Base-by-base conservation (phyloP, 2,113 vertebrate genomes). In the Eubucco bourcierii region DNA sequence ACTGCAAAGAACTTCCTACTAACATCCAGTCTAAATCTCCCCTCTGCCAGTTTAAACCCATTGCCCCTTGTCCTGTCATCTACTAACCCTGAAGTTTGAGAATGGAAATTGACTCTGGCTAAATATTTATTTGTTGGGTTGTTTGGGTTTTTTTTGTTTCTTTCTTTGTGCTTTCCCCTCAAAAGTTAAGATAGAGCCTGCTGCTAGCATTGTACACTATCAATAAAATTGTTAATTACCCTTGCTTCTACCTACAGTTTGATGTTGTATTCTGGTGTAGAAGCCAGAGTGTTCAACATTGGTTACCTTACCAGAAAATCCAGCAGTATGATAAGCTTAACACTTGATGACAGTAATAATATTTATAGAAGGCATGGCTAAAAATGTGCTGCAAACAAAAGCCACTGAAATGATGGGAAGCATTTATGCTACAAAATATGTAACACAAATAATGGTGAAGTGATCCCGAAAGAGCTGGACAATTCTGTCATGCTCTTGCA, bases 381-480 rank as follows among this genome's bases (percentile, higher is more conserved):
- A 76, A 84, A 94, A 63, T 18, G 46, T 12, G 52, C 17, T 21
- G 39, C 19, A 80, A 81, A 83, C 7, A 66, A 75, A 59, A 71
- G 52, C 61, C 58, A 47, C 31, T 60, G 53, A 87, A 81, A 80
- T 27, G 18, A 14, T 63, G 11, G 25, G 39, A 73, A 77, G 65
- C 11, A 17, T 1, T 0, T 70, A 66, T 61, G 28, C 29, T 46
- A 55, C 1, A 4, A 84, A 78, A 72, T 0, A 0, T 20, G 7
- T 68, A 39, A 47, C 59, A 79, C 88, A 90, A 87, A 61, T 47
- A 47, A 84, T 20, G n/a, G n/a, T 66, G 50, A 59, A 84, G 76
- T 28, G 33, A 66, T 66, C 17, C 46, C 76, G 64, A 33, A 84
- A 67, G 28, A 68, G 61, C 8, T 44, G 44, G 21, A 44, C 46